Percentiles rank a stretch among this genome's conserved stretches.
Conservation (phyloP, 2,888 invertebrate genomes). For the Ariolimax columbianus region DNA sequence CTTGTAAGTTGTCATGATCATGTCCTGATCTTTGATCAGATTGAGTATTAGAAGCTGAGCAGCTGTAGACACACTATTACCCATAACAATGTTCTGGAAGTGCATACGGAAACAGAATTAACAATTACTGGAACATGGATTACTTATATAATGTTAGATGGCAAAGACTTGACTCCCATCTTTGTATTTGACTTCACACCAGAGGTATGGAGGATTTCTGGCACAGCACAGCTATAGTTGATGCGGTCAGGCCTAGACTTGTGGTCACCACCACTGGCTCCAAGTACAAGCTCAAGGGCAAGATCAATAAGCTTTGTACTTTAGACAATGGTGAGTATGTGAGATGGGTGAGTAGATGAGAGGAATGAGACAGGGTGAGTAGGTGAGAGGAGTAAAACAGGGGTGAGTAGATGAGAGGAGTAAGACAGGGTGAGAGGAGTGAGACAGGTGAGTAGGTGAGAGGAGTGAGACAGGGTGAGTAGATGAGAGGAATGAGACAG, state of each 20-base stretch:
- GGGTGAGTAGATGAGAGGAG: not conserved
- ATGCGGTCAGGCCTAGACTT: constrained; percentile 53
- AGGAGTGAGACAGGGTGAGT: too few relatives aligned
- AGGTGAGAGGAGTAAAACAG: not conserved
- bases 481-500: too few relatives aligned
- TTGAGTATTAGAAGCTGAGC: too few relatives aligned
- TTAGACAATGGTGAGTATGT: constrained; percentile 59
- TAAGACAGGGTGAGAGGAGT: not conserved
- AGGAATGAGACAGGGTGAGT: not conserved
- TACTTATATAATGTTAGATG: too few relatives aligned
- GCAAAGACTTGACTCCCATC: too few relatives aligned
- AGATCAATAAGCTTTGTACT: constrained; percentile 60
- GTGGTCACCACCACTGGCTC: constrained; percentile 59
- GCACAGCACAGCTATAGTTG: constrained; percentile 64
- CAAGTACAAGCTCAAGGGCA: constrained; percentile 62
- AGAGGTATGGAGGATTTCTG: constrained; percentile 58
- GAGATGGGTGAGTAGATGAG: not conserved
- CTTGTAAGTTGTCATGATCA: too few relatives aligned
- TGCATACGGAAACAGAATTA: too few relatives aligned
- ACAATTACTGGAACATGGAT: too few relatives aligned
- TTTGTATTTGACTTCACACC: not conserved
- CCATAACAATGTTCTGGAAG: too few relatives aligned
- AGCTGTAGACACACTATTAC: too few relatives aligned
- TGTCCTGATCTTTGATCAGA: too few relatives aligned
- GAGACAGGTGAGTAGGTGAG: too few relatives aligned